Percentiles rank a stretch among this genome's conserved stretches.
These are phyloP conservation scores for Eriocheir sinensis DNA, from an alignment of 1,140 invertebrate species.

Conservation along the genomic window DNA sequence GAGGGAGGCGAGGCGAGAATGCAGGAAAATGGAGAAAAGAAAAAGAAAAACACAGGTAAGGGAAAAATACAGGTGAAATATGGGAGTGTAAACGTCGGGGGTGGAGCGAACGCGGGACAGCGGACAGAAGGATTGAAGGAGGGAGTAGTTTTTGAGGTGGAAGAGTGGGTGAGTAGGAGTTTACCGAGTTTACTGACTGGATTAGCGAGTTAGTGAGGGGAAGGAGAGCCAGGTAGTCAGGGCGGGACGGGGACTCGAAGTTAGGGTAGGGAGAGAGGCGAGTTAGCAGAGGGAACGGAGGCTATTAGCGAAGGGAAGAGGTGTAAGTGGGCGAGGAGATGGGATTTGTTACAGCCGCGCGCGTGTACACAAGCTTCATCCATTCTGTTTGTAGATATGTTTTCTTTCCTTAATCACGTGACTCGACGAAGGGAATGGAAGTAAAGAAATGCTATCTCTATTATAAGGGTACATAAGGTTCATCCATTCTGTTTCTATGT, in stretches of 20 bases:
- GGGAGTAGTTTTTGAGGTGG: background rate
- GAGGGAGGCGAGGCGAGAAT: background rate
- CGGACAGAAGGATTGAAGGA: background rate
- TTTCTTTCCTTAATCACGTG: no score
- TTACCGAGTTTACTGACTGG: background rate
- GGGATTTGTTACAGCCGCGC: background rate
- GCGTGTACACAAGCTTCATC: no score
- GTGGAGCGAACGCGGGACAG: no score
- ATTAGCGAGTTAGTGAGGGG: background rate
- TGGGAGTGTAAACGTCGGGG: background rate
- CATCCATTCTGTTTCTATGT: no score
- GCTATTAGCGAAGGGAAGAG: background rate
- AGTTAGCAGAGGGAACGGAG: background rate
- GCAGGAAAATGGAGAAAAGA: background rate
- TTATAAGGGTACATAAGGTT: no score
- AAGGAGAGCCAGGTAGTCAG: background rate
- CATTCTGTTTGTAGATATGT: no score
- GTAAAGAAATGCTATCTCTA: no score
- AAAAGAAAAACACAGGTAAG: no score
- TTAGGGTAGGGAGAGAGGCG: background rate
- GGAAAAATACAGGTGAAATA: background rate
- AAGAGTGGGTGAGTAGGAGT: background rate
- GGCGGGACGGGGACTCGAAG: background rate
- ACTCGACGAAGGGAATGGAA: no score
- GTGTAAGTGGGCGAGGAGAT: background rate